Conservation (phyloP, 2,797 vertebrate genomes). For the Tadarida brasiliensis region DNA sequence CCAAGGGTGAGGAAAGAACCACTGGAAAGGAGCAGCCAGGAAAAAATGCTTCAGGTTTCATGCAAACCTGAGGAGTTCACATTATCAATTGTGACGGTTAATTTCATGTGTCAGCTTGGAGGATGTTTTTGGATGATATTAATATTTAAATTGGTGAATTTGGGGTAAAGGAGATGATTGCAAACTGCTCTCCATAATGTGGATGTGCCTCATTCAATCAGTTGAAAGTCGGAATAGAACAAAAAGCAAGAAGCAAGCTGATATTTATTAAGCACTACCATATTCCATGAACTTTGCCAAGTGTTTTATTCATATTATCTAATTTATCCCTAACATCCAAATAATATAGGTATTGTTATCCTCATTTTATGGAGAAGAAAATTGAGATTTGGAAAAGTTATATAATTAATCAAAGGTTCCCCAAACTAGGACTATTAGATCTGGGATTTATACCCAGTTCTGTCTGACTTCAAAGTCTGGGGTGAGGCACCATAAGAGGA, state of each 20-base stretch:
- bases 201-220: not conserved
- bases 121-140: not conserved
- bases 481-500: not conserved
- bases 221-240: not conserved
- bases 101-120: not conserved
- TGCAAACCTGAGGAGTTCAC: not conserved
- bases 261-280: not conserved
- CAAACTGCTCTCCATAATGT: not conserved
- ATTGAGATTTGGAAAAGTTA: conserved; percentile 1
- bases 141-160: conserved; percentile 41
- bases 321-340: not conserved
- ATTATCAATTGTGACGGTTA: conserved; percentile 24
- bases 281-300: not conserved
- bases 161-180: not conserved
- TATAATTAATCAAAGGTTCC: not conserved
- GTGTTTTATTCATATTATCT: not conserved
- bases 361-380: conserved; percentile 34
- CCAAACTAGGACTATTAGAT: not conserved
- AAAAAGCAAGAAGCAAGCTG: not conserved
- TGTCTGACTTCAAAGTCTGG: not conserved
- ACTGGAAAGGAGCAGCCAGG: not conserved
- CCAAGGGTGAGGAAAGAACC: not conserved
- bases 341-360: not conserved
- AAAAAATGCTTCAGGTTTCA: conserved; percentile 5
- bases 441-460: not conserved